Evolutionary conservation across 1,140 invertebrate species (phyloP), one percentile per base, ranked within the genome.

Genomic region (Bursaphelenchus mucronatus): DNA sequence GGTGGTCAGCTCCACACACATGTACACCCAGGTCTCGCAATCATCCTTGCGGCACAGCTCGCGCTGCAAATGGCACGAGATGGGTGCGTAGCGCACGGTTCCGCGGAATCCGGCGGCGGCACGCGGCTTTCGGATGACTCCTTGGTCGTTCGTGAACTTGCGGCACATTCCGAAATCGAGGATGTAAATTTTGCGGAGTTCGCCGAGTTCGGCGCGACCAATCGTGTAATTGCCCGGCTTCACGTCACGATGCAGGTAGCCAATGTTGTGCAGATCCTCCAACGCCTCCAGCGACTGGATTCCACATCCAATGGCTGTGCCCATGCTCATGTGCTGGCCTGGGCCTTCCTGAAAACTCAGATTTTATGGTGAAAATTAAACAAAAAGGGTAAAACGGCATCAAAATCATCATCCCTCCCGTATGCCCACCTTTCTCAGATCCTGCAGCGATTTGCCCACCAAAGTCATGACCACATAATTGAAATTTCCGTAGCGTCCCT

Each of bases 401-500:
- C 30, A 30, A 1, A 30, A 30, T 3, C 1, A 30, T 5, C 2
- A 30, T 30, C 30, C 2, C 30, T 30, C 30, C 30, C 30, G 5
- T 30, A 3, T 1, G 5, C 30, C 30, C 30, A 30, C 30, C 61
- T 75, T 75, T 10, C 73, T 68, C n/a, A 75, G 49, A 64, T 76
- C 74, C 40, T 77, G 74, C 9, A 76, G 64, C 4, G 74, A 77
- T 51, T 76, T 76, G 11, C 74, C 74, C 44, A 76, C 75, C 6
- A 76, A 57, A 9, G 74, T 77, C 74, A 76, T 76, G 4, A 76
- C 74, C 39, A 77, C 68, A 44, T 76, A 76, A 55, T 76, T 76
- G 71, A 76, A 75, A 43, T 46, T 73, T 10, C 73, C 73, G 56
- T 55, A 74, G 52, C 68, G 75, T n/a, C 73, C 73, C 44, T 74